Conservation (phyloP, 2,113 vertebrate genomes). For the Salvelinus sp. region DNA sequence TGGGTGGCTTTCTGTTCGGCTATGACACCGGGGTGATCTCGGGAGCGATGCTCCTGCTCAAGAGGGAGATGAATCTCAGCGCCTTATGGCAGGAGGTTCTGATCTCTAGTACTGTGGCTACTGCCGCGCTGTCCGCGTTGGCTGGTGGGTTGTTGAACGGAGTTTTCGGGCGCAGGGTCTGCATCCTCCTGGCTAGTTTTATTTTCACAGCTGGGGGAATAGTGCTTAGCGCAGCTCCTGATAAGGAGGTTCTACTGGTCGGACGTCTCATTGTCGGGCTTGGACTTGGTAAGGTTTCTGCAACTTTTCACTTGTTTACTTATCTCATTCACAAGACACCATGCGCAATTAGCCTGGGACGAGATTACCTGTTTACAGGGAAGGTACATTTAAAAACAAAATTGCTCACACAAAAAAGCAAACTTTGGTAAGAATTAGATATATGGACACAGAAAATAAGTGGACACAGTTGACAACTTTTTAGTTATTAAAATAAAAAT, state of each 20-base stretch:
- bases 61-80: slow-evolving; percentile 86
- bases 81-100: slow-evolving; percentile 94
- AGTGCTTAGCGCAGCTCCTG: slow-evolving; percentile 75
- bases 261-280: slow-evolving; percentile 88
- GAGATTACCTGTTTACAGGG: no score
- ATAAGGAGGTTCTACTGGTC: slow-evolving; percentile 83
- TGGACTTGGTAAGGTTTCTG: slow-evolving; percentile 88
- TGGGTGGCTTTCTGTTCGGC: slow-evolving; percentile 95
- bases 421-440: no score
- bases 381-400: no score
- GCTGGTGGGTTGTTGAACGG: slow-evolving; percentile 84
- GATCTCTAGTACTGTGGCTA: slow-evolving; percentile 90
- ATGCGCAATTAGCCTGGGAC: no score
- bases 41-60: slow-evolving; percentile 92
- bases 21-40: slow-evolving; percentile 97
- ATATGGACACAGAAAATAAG: no score
- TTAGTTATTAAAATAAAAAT: no score
- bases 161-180: slow-evolving; percentile 79
- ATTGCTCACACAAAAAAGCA: no score
- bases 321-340: background rate
- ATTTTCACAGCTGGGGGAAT: slow-evolving; percentile 83
- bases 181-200: slow-evolving; percentile 87
- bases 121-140: slow-evolving; percentile 87
- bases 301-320: slow-evolving; percentile 58
- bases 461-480: no score